A percentile compares a stretch with the other conserved stretches of the same genome.
phyloP scores from a whole-genome alignment of 1,140 invertebrate species.

The Copidosoma floridanum region DNA sequence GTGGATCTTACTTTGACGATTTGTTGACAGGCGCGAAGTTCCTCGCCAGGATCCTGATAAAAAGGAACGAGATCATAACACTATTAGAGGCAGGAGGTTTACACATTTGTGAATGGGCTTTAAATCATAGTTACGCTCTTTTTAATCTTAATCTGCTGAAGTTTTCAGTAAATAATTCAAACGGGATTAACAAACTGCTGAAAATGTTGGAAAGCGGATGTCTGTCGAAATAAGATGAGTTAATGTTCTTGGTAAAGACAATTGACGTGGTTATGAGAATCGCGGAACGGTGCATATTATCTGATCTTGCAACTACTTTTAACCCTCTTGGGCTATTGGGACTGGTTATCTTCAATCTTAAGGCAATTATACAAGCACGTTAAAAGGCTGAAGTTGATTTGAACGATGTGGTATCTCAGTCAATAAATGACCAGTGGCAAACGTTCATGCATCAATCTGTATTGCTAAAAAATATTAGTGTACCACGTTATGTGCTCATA shows the following conservation, averaged over 20 bases:
- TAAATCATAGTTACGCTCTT: neutral
- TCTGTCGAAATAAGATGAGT: neutral
- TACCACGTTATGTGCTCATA: neutral
- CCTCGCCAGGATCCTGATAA: neutral
- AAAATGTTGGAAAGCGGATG: constrained; percentile 15
- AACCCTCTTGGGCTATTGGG: constrained; percentile 19
- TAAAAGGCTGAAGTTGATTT: constrained; percentile 8
- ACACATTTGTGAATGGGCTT: constrained; percentile 4
- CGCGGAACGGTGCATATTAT: constrained; percentile 16
- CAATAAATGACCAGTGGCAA: constrained; percentile 3
- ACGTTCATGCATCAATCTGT: constrained; percentile 2
- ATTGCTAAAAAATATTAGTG: neutral
- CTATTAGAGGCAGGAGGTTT: neutral
- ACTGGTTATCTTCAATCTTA: constrained; percentile 10
- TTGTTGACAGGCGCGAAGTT: neutral
- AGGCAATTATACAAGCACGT: constrained; percentile 14
- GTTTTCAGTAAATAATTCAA: neutral
- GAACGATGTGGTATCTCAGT: constrained; percentile 10
- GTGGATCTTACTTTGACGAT: constrained; percentile 10
- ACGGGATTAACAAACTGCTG: neutral
- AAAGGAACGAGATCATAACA: neutral
- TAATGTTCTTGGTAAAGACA: neutral
- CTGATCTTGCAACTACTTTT: constrained; percentile 14
- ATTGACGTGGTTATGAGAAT: neutral
- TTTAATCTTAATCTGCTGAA: neutral